Percentiles rank a stretch among this genome's conserved stretches.
phyloP scores from a whole-genome alignment of 2,888 invertebrate species.

The Drosophila leonis region DNA sequence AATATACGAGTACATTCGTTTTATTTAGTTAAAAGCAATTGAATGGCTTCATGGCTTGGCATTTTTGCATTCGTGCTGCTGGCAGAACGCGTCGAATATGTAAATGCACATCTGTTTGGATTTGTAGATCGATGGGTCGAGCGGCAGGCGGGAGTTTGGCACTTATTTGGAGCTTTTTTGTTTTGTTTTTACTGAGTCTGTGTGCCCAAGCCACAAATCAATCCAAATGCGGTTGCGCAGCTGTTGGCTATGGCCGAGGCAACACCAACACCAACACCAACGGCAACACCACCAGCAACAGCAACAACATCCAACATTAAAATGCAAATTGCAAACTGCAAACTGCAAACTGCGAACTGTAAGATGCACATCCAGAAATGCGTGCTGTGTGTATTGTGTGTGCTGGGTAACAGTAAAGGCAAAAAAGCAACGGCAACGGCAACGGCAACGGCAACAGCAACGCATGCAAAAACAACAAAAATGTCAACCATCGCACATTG shows the following conservation, averaged over 20 bases:
- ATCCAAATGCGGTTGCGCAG: conserved; percentile 85
- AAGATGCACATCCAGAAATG: conserved; percentile 55
- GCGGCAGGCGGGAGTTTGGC: not conserved
- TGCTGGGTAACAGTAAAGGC: conserved; percentile 16
- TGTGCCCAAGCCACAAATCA: conserved; percentile 83
- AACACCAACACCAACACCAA: conserved; percentile 16
- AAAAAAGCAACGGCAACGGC: conserved; percentile 9
- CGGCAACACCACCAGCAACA: conserved; percentile 11
- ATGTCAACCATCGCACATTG: conserved; percentile 65
- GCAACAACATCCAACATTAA: conserved; percentile 3
- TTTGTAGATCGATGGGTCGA: not conserved
- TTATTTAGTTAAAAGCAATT: not conserved
- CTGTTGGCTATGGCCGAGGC: conserved; percentile 63
- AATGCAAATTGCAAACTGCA: conserved; percentile 25
- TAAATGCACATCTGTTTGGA: conserved; percentile 45
- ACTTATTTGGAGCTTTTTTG: conserved; percentile 23
- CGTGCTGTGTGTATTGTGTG: conserved; percentile 25
- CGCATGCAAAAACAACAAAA: conserved; percentile 43
- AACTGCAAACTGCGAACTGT: conserved; percentile 21
- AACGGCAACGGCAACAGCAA: conserved; percentile 4
- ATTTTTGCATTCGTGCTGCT: not conserved
- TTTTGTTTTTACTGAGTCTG: conserved; percentile 20
- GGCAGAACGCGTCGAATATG: conserved; percentile 46
- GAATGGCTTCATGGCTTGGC: conserved; percentile 1
- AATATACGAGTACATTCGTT: not conserved